Conservation (phyloP, 2,113 vertebrate genomes). For the Platysternon megacephalum region DNA sequence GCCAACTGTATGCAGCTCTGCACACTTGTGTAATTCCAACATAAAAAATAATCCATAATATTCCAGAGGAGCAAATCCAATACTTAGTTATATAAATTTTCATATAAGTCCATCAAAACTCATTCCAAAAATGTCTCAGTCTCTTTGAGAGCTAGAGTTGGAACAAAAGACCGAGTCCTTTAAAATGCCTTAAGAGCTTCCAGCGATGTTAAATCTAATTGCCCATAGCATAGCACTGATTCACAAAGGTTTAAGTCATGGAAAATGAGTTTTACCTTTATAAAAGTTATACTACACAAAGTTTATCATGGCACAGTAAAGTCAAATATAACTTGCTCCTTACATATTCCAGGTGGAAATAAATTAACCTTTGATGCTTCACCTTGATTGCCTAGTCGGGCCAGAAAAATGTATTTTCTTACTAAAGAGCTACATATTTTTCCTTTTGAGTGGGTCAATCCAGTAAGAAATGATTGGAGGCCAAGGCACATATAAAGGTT, state of each 20-base stretch:
- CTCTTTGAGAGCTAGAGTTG: slow-evolving; percentile 76
- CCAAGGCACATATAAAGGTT: neutral
- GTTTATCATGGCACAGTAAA: slow-evolving; percentile 75
- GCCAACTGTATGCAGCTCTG: slow-evolving; percentile 78
- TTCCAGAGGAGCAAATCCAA: slow-evolving; percentile 84
- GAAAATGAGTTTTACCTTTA: slow-evolving; percentile 80
- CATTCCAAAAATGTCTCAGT: slow-evolving; percentile 84
- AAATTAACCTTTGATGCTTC: slow-evolving; percentile 63
- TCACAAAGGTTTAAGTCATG: slow-evolving; percentile 81
- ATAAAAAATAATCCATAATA: slow-evolving; percentile 86
- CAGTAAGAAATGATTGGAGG: neutral
- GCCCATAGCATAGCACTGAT: slow-evolving; percentile 70
- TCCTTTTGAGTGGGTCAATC: neutral
- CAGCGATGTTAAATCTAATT: slow-evolving; percentile 83
- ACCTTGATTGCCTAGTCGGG: slow-evolving; percentile 67
- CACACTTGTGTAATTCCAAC: slow-evolving; percentile 82
- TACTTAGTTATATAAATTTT: slow-evolving; percentile 83
- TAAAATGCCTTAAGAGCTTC: slow-evolving; percentile 79
- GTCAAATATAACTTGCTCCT: slow-evolving; percentile 64
- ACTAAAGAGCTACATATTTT: slow-evolving; percentile 30
- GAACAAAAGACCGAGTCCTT: slow-evolving; percentile 76
- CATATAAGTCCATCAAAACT: slow-evolving; percentile 81
- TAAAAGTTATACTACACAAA: slow-evolving; percentile 74
- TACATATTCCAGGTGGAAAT: slow-evolving; percentile 58
- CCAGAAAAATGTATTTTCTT: slow-evolving; percentile 61